A percentile compares a stretch with the other conserved stretches of the same genome.
Conservation (phyloP, 2,888 invertebrate species). For the Uropetala carovei region DNA sequence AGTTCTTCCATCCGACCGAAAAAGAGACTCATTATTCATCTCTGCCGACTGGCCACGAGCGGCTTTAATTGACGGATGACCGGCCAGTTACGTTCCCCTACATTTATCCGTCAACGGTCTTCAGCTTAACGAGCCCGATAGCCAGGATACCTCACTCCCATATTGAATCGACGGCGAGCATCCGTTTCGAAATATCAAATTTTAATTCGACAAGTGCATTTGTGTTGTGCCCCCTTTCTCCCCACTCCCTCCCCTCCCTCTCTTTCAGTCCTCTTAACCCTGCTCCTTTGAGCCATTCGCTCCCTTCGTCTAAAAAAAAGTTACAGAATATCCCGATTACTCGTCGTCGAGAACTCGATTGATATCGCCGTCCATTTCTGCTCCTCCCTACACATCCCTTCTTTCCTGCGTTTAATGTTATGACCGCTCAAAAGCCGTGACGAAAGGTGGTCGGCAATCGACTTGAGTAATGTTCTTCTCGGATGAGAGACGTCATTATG, state of each 20-base stretch:
- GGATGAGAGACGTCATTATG: too few relatives aligned
- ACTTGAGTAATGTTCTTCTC: too few relatives aligned
- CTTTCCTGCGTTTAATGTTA: too few relatives aligned
- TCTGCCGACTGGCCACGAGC: neutral
- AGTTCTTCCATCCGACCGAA: neutral
- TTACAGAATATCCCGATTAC: neutral
- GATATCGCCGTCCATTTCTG: too few relatives aligned
- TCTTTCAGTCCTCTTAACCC: neutral
- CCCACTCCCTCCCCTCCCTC: neutral
- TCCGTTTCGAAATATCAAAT: neutral
- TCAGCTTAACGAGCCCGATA: constrained; percentile 15
- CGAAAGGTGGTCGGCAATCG: too few relatives aligned
- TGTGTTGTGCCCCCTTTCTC: neutral
- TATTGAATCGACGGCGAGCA: neutral
- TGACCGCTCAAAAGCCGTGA: too few relatives aligned
- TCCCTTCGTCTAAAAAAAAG: neutral
- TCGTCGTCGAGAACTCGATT: neutral
- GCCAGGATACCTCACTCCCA: neutral
- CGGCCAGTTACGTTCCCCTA: constrained; percentile 7
- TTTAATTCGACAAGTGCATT: neutral
- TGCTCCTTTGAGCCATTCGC: neutral
- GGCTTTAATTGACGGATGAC: neutral
- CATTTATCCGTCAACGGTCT: constrained; percentile 13
- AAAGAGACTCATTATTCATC: constrained; percentile 15
- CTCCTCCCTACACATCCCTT: too few relatives aligned